Base-by-base conservation (phyloP, 2,888 invertebrate genomes). In the Acutogordius australiensis region DNA sequence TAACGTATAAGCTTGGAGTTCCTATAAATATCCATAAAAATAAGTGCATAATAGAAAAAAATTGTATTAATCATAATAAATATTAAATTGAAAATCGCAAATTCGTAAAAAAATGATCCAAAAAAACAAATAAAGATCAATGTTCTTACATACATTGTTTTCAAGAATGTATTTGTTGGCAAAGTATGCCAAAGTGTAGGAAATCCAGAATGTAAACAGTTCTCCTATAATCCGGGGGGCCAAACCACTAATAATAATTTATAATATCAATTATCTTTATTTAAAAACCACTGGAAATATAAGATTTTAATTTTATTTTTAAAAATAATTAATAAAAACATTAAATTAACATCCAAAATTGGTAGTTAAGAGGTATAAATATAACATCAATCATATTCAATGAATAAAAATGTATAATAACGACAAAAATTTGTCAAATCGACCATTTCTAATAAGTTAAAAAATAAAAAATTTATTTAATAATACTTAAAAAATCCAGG, bases 171-270 rank as follows among this genome's bases (percentile, higher is more conserved):
- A 83, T 70, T 80, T 81, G 72, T 83, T 84, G 59, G 85, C 74
- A 65, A 79, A 73, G 71, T 78, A 84, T 13, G 82, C 79, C 63
- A 83, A 75, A 21, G 79, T 75, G 66, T 80, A 81, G 57, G 82
- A 80, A 61, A 85, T 74, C 65, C 82, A 77, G 64, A 88, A 74
- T 65, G 83, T 80, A 60, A 82, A 75, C 57, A 84, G 75, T 72
- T 87, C 87, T 62, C 82, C 84, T 62, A 88, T 69, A 56, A 90
- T 68, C 69, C 85, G 80, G 1, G 94, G 90, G 61, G 86, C 71
- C 51, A 94, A 71, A 26, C 91, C 91, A 64, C 82, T 78, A 72
- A 81, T n/a, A n/a, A 37, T 37, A 37, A 37, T 37, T 13, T 37
- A 37, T 37, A 18, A 13, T 37, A 37, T 37, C 8, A 37, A 37